Evolutionary conservation across 2,888 invertebrate genomes (phyloP).

Genomic region (Pecten maximus): DNA sequence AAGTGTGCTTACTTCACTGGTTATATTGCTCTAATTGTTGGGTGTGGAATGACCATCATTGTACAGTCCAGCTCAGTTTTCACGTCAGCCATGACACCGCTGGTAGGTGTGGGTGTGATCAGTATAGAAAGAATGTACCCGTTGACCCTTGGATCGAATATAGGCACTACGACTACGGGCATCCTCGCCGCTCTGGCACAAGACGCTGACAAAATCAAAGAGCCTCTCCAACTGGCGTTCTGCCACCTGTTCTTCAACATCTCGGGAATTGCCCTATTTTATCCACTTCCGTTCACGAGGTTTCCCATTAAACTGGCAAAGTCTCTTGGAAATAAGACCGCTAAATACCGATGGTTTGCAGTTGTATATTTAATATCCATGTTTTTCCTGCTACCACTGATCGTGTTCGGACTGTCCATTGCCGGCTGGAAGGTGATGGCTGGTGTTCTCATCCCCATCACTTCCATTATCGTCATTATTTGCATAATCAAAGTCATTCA

Average conservation of each 20-base stretch:
- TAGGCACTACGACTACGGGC: conserved; percentile 80
- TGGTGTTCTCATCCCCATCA: conserved; percentile 69
- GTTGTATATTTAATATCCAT: conserved; percentile 80
- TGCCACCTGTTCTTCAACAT: conserved; percentile 86
- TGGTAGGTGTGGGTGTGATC: conserved; percentile 77
- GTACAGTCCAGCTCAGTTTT: conserved; percentile 79
- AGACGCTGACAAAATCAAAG: conserved; percentile 69
- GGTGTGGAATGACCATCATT: conserved; percentile 75
- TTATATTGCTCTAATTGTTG: conserved; percentile 73
- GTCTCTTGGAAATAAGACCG: conserved; percentile 84
- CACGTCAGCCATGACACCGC: conserved; percentile 77
- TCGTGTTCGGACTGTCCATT: conserved; percentile 76
- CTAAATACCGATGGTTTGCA: conserved; percentile 85
- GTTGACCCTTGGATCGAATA: conserved; percentile 77
- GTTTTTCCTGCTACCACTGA: conserved; percentile 76
- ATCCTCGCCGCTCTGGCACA: conserved; percentile 75
- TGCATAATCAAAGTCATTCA: conserved; percentile 78
- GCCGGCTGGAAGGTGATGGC: conserved; percentile 74
- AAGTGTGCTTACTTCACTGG: conserved; percentile 71
- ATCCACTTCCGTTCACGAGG: conserved; percentile 84
- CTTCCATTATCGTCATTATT: conserved; percentile 68
- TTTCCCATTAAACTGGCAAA: conserved; percentile 84
- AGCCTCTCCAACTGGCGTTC: conserved; percentile 82
- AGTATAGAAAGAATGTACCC: conserved; percentile 78
- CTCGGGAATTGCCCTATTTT: conserved; percentile 84